Conservation (phyloP, 2,113 vertebrate species). For the Dissostichus mawsoni region DNA sequence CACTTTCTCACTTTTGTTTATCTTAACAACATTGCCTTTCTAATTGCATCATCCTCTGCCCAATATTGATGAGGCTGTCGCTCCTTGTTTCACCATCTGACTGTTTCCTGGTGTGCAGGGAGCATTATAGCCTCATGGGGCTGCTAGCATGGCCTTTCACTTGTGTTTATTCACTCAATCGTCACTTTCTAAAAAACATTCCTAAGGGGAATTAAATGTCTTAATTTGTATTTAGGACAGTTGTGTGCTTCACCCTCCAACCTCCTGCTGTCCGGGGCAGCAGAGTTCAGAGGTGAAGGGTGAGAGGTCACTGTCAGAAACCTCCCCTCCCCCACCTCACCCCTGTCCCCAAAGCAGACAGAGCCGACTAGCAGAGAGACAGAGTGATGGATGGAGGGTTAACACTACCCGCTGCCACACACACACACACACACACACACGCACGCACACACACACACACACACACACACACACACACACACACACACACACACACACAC, state of each 20-base stretch:
- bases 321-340: slow-evolving; percentile 7
- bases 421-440: slow-evolving; percentile 7
- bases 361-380: slow-evolving; percentile 61
- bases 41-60: not conserved
- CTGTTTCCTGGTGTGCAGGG: slow-evolving; percentile 20
- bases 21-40: not conserved
- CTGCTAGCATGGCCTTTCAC: slow-evolving; percentile 4
- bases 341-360: slow-evolving; percentile 64
- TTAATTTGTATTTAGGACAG: slow-evolving; percentile 59
- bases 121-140: slow-evolving; percentile 6
- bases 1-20: not conserved
- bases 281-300: slow-evolving; percentile 66
- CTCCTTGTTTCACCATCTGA: not conserved
- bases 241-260: slow-evolving; percentile 31
- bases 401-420: slow-evolving; percentile 29
- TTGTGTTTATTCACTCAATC: slow-evolving; percentile 37
- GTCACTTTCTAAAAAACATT: slow-evolving; percentile 33
- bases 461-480: slow-evolving; percentile 37
- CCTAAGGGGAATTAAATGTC: slow-evolving; percentile 47
- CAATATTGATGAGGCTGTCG: slow-evolving; percentile 10
- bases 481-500: too few species aligned
- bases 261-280: slow-evolving; percentile 33
- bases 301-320: slow-evolving; percentile 73
- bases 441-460: slow-evolving; percentile 34
- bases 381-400: slow-evolving; percentile 80